Base-by-base conservation (phyloP, 1,140 invertebrate genomes). In the Eufriesea mexicana region DNA sequence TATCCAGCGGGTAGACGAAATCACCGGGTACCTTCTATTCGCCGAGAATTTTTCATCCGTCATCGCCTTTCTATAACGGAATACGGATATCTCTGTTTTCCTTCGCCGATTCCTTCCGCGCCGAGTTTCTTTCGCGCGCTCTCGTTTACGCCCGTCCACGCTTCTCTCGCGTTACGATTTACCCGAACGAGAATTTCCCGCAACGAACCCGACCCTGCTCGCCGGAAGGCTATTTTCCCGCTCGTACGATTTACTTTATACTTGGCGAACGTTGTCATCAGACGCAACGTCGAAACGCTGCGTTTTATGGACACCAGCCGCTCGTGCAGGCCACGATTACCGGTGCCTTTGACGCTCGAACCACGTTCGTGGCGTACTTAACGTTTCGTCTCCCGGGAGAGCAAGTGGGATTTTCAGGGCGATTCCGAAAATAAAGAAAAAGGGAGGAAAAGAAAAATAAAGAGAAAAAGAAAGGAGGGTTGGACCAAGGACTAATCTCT, bases 311-410 rank as follows among this genome's bases (percentile, higher is more conserved):
- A 61, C 75, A 72, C 35, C 62, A 9, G 10, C 12, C 77, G 75
- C 64, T 49, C 76, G 62, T 59, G 55, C 62, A 61, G 25, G 14
- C 51, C 25, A 61, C 78, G 62, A 81, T 76, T 87, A 87, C 66
- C n/a, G n/a, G 74, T 83, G 85, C 54, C 81, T 85, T 83, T 83
- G 87, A 89, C 84, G 62, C 88, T 83, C 67, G 79, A 84, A 88
- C 72, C 86, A 85, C 83, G 75, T 42, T 80, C 57, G 42, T 57
- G 74, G 73, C 68, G 76, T 68, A 51, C 59, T 80, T 75, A 81
- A 83, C 71, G 73, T 35, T 35, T 35, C 55, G 67, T 73, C 77
- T 20, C 81, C 35, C 16, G 28, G 74, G 62, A 59, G 49, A 64
- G 64, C 12, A 18, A 57, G 16, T n/a, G n/a, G 35, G 59, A 66